phyloP scores from a whole-genome alignment of 1,140 invertebrate genomes.

The Dinothrombium tinctorium region DNA sequence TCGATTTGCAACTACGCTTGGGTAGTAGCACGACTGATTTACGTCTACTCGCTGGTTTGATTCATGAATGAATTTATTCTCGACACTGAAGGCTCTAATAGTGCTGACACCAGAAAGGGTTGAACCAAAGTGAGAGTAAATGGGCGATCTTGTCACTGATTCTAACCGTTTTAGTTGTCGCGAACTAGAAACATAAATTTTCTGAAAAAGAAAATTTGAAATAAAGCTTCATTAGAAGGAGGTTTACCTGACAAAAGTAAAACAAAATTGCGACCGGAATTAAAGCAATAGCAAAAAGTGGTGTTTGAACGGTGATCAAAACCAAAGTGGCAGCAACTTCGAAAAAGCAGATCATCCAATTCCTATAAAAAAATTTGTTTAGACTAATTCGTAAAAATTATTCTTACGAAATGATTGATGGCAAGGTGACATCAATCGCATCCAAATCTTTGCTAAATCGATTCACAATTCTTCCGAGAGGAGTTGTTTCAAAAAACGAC shows the following conservation, averaged over 20 bases:
- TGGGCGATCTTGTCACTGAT: slow-evolving; percentile 28
- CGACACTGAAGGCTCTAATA: slow-evolving; percentile 29
- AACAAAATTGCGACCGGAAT: slow-evolving; percentile 55
- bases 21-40: slow-evolving; percentile 68
- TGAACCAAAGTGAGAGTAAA: slow-evolving; percentile 32
- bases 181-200: slow-evolving; percentile 19
- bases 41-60: slow-evolving; percentile 59
- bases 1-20: slow-evolving; percentile 56
- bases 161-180: slow-evolving; percentile 30
- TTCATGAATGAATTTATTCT: slow-evolving; percentile 32
- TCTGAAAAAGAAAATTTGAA: slow-evolving; percentile 23
- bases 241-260: too few relatives aligned
- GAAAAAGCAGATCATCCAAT: slow-evolving; percentile 21
- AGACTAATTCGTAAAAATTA: not conserved
- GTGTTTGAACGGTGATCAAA: slow-evolving; percentile 32
- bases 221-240: not conserved
- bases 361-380: not conserved
- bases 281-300: slow-evolving; percentile 54
- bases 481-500: slow-evolving; percentile 36
- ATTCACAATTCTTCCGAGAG: slow-evolving; percentile 3
- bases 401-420: not conserved
- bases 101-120: slow-evolving; percentile 27
- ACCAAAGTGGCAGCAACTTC: slow-evolving; percentile 62
- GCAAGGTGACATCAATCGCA: slow-evolving; percentile 1
- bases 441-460: slow-evolving; percentile 11